These are phyloP conservation scores for Takifugu rubripes DNA, from an alignment of 2,797 vertebrate genomes.

Conservation along the genomic window DNA sequence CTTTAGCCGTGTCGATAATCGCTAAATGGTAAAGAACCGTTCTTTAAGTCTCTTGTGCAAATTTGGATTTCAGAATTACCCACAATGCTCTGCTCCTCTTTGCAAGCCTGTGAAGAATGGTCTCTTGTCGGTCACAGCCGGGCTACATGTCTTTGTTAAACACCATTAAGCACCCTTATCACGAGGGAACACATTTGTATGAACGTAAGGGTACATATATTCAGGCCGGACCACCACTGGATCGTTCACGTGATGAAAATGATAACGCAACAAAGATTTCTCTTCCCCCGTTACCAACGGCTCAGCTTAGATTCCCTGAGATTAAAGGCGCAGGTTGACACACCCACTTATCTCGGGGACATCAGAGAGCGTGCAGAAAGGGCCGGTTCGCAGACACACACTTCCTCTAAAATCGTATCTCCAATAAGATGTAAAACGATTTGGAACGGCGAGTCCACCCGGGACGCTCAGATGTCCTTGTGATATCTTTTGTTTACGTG, in stretches of 20 bases:
- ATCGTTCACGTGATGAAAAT: too few species aligned
- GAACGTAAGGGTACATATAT: too few species aligned
- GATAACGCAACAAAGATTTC: too few species aligned
- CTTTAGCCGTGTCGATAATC: background rate
- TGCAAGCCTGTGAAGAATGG: background rate
- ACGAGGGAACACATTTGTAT: too few species aligned
- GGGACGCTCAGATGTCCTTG: slow-evolving; percentile 29
- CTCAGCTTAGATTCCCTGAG: too few species aligned
- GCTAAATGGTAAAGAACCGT: slow-evolving; percentile 3
- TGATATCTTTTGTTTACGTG: slow-evolving; percentile 25
- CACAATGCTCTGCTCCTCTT: slow-evolving; percentile 1
- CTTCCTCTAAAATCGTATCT: background rate
- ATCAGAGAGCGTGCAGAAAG: background rate
- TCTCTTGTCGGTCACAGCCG: too few species aligned
- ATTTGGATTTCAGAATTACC: slow-evolving; percentile 10
- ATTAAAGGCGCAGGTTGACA: too few species aligned
- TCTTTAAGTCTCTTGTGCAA: background rate
- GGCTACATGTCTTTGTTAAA: too few species aligned
- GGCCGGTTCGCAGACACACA: background rate
- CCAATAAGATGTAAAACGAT: background rate
- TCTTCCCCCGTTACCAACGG: too few species aligned
- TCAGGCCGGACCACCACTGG: too few species aligned
- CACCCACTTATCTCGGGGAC: background rate
- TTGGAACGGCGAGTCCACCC: slow-evolving; percentile 2
- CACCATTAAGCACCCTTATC: too few species aligned